phyloP scores from a whole-genome alignment of 2,113 vertebrate species.

The Alces alces region DNA sequence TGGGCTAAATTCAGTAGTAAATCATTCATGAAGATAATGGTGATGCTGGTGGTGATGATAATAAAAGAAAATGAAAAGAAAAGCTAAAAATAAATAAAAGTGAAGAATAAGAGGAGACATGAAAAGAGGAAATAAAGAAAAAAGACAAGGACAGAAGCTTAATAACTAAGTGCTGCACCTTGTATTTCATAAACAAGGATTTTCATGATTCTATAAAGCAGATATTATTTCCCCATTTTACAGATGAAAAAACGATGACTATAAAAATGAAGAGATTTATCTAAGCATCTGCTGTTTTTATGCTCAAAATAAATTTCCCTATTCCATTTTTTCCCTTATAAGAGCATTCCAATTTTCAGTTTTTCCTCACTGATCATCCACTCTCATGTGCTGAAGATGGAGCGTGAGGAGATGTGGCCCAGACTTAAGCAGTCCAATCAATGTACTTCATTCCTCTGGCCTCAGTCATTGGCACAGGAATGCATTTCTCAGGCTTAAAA shows the following conservation, averaged over 20 bases:
- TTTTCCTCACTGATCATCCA: not conserved
- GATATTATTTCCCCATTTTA: not conserved
- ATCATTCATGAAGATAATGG: not conserved
- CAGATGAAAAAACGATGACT: not conserved
- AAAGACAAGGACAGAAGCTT: not conserved
- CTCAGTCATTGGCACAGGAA: not conserved
- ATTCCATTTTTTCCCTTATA: not conserved
- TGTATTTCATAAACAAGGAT: not conserved
- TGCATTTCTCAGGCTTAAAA: not conserved
- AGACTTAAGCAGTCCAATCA: not conserved
- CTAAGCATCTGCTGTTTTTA: not conserved
- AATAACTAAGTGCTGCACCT: not conserved
- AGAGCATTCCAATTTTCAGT: not conserved
- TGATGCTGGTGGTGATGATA: not conserved
- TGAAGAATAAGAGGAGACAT: not conserved
- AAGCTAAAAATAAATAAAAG: not conserved
- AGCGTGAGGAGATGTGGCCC: not conserved
- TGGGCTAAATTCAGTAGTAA: not conserved
- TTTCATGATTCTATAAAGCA: not conserved
- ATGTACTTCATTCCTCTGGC: not conserved
- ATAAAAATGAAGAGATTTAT: not conserved
- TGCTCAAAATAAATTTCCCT: not conserved
- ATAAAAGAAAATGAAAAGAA: not conserved
- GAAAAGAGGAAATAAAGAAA: not conserved
- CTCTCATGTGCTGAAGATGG: not conserved